Conservation (phyloP, 2,888 invertebrate genomes). For the Anodontia alba region DNA sequence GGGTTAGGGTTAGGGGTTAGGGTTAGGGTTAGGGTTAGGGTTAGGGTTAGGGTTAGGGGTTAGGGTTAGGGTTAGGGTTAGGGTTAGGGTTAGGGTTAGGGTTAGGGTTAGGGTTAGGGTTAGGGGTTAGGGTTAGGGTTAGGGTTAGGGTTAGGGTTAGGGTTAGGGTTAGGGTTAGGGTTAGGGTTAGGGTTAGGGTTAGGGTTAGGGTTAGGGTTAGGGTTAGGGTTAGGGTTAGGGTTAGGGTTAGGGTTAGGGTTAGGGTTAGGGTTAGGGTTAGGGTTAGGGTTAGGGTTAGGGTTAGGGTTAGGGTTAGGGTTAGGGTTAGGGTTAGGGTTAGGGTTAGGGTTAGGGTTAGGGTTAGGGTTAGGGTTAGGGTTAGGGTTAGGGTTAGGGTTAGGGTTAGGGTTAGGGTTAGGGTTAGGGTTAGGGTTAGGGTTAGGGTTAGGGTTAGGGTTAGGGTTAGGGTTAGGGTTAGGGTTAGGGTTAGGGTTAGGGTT, state of each 20-base stretch:
- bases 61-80: constrained; percentile 48
- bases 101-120: constrained; percentile 29
- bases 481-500: neutral
- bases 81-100: constrained; percentile 15
- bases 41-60: constrained; percentile 53
- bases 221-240: constrained; percentile 4
- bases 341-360: constrained; percentile 49
- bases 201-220: constrained; percentile 7
- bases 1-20: constrained; percentile 7
- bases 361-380: constrained; percentile 54
- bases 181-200: neutral
- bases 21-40: constrained; percentile 57
- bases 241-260: constrained; percentile 42
- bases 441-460: neutral
- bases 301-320: constrained; percentile 40
- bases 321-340: neutral
- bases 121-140: too few relatives aligned
- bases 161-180: constrained; percentile 22
- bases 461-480: neutral
- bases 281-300: constrained; percentile 26
- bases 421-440: constrained; percentile 6
- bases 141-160: constrained; percentile 57
- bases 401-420: neutral
- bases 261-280: constrained; percentile 40
- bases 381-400: constrained; percentile 26